Conservation (phyloP, 1,140 invertebrate species). For the Pseudomyrmex sp. region DNA sequence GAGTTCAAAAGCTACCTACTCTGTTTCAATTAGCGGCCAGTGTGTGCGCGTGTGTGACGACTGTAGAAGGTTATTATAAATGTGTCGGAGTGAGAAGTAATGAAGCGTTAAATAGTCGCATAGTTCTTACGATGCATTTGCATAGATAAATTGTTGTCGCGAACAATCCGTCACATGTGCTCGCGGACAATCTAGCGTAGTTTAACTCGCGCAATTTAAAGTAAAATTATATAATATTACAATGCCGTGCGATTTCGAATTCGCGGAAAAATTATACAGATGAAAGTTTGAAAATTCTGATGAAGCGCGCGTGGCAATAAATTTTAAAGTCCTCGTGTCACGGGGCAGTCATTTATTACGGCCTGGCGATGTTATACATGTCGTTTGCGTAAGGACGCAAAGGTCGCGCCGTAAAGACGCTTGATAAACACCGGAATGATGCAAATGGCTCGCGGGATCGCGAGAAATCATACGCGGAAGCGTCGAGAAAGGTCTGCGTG, state of each 20-base stretch:
- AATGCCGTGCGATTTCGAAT: too few relatives aligned
- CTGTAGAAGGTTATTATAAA: slow-evolving; percentile 29
- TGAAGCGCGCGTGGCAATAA: slow-evolving; percentile 1
- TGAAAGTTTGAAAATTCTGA: slow-evolving; percentile 19
- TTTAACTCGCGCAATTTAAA: slow-evolving; percentile 7
- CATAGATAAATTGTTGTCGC: slow-evolving; percentile 16
- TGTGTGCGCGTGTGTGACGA: background rate
- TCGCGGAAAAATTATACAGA: background rate
- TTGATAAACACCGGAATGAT: slow-evolving; percentile 22
- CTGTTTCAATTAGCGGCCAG: too few relatives aligned
- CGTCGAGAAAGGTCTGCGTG: background rate
- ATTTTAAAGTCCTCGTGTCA: slow-evolving; percentile 14
- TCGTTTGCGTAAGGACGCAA: background rate
- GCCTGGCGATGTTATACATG: background rate
- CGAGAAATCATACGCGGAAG: slow-evolving; percentile 41
- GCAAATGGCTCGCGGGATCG: slow-evolving; percentile 21
- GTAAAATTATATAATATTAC: too few relatives aligned
- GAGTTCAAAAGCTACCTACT: background rate
- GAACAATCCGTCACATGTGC: background rate
- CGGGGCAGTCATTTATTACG: slow-evolving; percentile 39
- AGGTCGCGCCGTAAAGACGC: slow-evolving; percentile 26
- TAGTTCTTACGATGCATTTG: slow-evolving; percentile 27
- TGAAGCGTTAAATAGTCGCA: slow-evolving; percentile 51
- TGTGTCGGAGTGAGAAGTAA: slow-evolving; percentile 21
- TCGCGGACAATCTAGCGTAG: background rate